phyloP scores from a whole-genome alignment of 2,113 vertebrate species.

The Hyla sarda region DNA sequence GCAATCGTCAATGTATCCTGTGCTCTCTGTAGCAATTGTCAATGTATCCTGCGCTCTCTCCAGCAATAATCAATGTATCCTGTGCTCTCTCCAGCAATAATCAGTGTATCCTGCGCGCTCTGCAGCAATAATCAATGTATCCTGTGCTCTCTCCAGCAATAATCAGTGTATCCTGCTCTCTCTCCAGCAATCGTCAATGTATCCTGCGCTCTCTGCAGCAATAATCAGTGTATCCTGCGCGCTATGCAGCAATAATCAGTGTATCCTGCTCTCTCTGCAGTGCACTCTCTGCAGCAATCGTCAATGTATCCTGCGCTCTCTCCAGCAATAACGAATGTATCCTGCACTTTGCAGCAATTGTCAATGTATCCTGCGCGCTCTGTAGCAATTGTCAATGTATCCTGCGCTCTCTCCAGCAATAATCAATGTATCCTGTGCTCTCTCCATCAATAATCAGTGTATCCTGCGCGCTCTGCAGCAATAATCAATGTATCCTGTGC shows the following conservation, averaged over 20 bases:
- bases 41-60: not conserved
- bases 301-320: not conserved
- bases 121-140: not conserved
- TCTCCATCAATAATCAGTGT: not conserved
- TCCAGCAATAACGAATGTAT: not conserved
- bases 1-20: not conserved
- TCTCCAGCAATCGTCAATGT: no score
- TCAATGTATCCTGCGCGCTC: not conserved
- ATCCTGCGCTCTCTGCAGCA: not conserved
- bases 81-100: not conserved
- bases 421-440: not conserved
- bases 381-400: not conserved
- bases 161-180: not conserved
- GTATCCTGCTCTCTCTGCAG: no score
- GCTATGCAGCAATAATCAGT: no score
- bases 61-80: not conserved
- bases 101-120: not conserved
- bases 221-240: conserved; percentile 13
- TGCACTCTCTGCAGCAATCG: not conserved
- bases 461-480: no score
- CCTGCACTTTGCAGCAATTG: no score
- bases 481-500: not conserved
- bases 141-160: not conserved
- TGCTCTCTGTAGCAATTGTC: not conserved
- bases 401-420: no score